A percentile compares a stretch with the other conserved stretches of the same genome.
These are phyloP conservation scores for Falcaria lacertinaria DNA, from an alignment of 2,888 invertebrate species.

Conservation along the genomic window DNA sequence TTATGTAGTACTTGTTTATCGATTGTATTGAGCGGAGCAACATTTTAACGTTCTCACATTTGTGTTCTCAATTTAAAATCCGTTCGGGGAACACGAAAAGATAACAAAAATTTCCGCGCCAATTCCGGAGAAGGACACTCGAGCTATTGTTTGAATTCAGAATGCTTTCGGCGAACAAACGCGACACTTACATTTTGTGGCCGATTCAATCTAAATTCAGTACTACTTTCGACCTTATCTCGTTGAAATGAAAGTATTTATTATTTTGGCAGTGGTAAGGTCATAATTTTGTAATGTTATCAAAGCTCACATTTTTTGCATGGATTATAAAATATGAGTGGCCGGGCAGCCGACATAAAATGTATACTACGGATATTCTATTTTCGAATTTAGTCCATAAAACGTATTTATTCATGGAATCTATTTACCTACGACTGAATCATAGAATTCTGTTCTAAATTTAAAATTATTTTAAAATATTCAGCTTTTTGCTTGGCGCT, in stretches of 20 bases:
- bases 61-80: constrained; percentile 77
- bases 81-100: constrained; percentile 78
- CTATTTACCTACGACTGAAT: no score
- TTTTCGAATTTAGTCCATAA: no score
- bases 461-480: no score
- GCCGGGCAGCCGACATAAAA: neutral
- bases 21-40: constrained; percentile 7
- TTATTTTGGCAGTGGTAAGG: neutral
- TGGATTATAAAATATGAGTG: neutral
- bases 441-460: no score
- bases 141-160: constrained; percentile 74
- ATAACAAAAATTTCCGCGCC: constrained; percentile 79
- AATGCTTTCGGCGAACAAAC: constrained; percentile 66
- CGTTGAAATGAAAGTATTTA: neutral
- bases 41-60: constrained; percentile 59
- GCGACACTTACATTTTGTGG: constrained; percentile 23
- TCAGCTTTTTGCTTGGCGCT: no score
- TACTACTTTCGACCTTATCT: constrained; percentile 16
- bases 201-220: constrained; percentile 21
- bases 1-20: neutral
- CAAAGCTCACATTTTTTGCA: neutral
- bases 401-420: no score
- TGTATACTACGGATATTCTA: no score
- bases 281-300: neutral
- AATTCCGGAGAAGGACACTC: constrained; percentile 73